Evolutionary conservation across 1,140 invertebrate species (phyloP), one percentile per base, ranked within the genome.

Genomic region (Metopolophium dirhodum): DNA sequence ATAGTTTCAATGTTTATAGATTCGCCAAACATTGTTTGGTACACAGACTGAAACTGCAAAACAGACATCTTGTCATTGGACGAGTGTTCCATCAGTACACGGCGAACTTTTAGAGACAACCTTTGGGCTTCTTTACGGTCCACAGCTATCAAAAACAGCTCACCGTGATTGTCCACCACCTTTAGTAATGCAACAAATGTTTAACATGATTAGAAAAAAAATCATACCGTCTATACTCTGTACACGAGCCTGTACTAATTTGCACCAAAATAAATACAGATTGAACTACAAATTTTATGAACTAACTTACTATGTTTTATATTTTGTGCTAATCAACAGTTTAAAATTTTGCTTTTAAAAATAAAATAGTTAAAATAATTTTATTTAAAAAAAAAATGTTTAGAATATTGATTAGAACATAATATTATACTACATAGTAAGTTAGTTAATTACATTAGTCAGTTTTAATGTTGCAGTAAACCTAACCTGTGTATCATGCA

Each of bases 41-140:
- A 97, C 9, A 95, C 94, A 54, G 95, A 94, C 90, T 95, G 94
- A 88, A 97, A 96, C 87, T 96, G 95, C 92, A 95, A 94, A 7
- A 96, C 77, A 45, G 95, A 94, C 94, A 96, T 95, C 94, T 95
- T 95, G 93, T 96, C 95, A 30, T 96, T 95, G 20, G 95, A 94
- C 68, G 96, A 95, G 86, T 90, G 82, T 91, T 96, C 96, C 96
- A 96, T 96, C 47, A 97, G 94, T 61, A 97, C 94, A 93, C 96
- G 95, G 54, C 96, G 95, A 86, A 96, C 95, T 93, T 96, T 96
- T 8, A 96, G 94, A 30, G 95, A 95, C 57, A 96, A 94, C 61
- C 95, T 94, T 89, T 95, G 95, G 23, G 95, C 94, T 85, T 95
- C 95, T 45, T 95, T 95, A 85, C 95, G 95, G 57, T 96, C 95